Base-by-base conservation (phyloP, 2,113 vertebrate species). In the Apeltes quadracus region DNA sequence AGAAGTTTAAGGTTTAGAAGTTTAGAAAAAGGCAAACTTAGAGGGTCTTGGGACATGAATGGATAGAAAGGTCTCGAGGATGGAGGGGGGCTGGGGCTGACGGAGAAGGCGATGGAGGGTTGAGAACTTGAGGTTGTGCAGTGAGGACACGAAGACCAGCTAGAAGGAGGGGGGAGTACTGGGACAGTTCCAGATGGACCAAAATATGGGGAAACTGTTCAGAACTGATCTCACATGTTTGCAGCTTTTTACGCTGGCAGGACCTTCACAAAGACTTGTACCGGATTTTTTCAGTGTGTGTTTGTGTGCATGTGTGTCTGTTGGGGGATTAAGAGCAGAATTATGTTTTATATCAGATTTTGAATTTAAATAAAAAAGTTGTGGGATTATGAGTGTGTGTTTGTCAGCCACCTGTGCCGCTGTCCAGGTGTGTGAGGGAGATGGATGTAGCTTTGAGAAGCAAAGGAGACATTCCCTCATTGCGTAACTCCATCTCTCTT, bases 131-230 rank as follows among this genome's bases (percentile, higher is more conserved):
- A 81, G 78, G 69, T 75, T 48, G 72, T 78, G 86, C 76, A 84
- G 39, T 72, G 77, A 88, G 85, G 79, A 85, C 79, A 84, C 67
- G 46, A 81, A 83, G 78, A 78, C 72, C 74, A 81, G 72, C 16
- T 58, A 46, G 36, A 61, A 72, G 71, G 51, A 48, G 59, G 39
- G 63, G 57, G 62, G 67, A 76, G 46, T 34, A 53, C 80, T 89
- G 81, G 77, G 78, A 72, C 73, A 7, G 10, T 14, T 88, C 78
- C 89, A 90, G 86, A 88, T 89, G 84, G 87, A 88, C 59, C 65
- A 83, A 76, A 85, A 87, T 85, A 77, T 88, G 78, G 84, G 74
- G 84, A 89, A 87, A 88, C 79, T 89, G 86, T 82, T 88, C 76
- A 76, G 76, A 78, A 74, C 82, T 88, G 79, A 84, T 85, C 75